Evolutionary conservation across 2,113 vertebrate genomes (phyloP).

Genomic region (Ellobius talpinus): DNA sequence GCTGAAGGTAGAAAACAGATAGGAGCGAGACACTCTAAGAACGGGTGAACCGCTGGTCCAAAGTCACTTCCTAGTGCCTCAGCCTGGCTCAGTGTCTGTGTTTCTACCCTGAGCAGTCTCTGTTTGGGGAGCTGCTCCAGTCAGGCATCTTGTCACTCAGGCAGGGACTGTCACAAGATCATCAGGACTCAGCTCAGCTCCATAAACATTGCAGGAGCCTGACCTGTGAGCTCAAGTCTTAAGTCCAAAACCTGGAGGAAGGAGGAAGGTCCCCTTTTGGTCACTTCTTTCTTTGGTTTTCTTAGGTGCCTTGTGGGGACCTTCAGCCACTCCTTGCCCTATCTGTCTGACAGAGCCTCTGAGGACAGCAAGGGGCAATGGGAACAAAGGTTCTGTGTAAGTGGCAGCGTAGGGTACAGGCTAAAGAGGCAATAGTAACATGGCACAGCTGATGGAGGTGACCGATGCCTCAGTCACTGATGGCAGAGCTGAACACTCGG

Average conservation of each 20-base stretch:
- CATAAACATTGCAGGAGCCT: background rate
- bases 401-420: no score
- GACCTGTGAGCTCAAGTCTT: background rate
- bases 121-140: background rate
- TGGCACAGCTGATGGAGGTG: background rate
- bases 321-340: background rate
- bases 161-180: background rate
- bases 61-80: rapidly evolving
- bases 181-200: background rate
- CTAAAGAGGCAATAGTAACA: background rate
- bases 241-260: background rate
- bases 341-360: background rate
- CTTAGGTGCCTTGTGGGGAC: background rate
- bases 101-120: no score
- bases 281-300: background rate
- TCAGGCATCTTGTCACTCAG: background rate
- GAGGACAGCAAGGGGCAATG: background rate
- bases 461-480: background rate
- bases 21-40: background rate
- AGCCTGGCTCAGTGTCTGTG: background rate
- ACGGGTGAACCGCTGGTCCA: background rate
- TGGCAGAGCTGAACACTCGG: background rate
- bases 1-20: background rate
- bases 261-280: background rate
- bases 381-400: background rate